Conservation (phyloP, 2,888 invertebrate species). For the Eurois occulta region DNA sequence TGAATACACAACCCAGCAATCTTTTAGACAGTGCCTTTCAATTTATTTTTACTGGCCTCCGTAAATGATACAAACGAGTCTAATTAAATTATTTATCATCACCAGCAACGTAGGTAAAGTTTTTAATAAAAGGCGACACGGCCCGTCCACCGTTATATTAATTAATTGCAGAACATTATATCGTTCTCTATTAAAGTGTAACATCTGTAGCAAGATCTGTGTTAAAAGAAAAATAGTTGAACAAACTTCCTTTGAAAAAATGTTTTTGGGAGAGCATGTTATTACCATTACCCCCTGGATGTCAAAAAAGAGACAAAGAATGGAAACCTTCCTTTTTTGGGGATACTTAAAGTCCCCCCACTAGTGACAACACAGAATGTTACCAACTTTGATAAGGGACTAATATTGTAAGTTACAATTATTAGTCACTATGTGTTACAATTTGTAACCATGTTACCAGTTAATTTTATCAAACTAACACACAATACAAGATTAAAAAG, state of each 20-base stretch:
- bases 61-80: constrained; percentile 30
- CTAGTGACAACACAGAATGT: background rate
- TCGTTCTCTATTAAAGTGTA: constrained; percentile 5
- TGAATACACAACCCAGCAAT: background rate
- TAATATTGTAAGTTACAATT: too few species aligned
- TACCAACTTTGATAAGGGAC: constrained; percentile 1
- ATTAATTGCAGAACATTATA: constrained; percentile 37
- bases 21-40: background rate
- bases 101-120: constrained; percentile 19
- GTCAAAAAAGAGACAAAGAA: background rate
- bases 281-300: background rate
- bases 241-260: background rate
- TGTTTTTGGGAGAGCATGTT: background rate
- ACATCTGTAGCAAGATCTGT: constrained; percentile 3
- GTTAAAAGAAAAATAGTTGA: background rate
- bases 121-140: constrained; percentile 44
- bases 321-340: background rate
- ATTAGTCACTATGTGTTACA: too few species aligned
- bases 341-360: background rate
- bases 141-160: constrained; percentile 18
- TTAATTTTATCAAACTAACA: background rate
- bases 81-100: constrained; percentile 40
- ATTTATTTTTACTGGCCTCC: constrained; percentile 26
- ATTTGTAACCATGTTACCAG: background rate
- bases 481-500: background rate